Conservation (phyloP, 1,140 invertebrate genomes). For the Bombus impatiens region DNA sequence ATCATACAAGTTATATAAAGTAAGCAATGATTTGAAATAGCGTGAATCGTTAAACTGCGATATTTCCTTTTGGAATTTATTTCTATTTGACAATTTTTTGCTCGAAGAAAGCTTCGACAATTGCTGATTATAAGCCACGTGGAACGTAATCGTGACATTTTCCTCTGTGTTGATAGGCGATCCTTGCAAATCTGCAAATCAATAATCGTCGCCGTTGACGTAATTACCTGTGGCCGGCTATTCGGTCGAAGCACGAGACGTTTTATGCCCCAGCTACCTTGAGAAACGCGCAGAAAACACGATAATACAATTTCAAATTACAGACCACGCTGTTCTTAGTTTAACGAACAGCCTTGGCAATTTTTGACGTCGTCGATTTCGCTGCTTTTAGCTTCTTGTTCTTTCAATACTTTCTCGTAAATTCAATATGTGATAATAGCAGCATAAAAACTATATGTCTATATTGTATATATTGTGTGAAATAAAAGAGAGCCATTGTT, state of each 20-base stretch:
- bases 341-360: conserved; percentile 6
- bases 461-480: too few species aligned
- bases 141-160: not conserved
- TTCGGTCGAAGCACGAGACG: conserved; percentile 43
- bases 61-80: not conserved
- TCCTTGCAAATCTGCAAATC: conserved; percentile 29
- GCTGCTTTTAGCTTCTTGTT: not conserved
- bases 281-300: conserved; percentile 39
- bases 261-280: conserved; percentile 53
- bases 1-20: too few species aligned
- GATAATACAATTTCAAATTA: conserved; percentile 53
- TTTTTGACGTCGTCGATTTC: not conserved
- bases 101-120: not conserved
- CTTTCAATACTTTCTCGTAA: too few species aligned
- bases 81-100: not conserved
- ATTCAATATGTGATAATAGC: too few species aligned
- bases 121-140: not conserved
- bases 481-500: too few species aligned
- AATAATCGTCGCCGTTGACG: conserved; percentile 34
- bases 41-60: not conserved
- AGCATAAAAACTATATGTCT: too few species aligned
- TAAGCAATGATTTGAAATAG: not conserved
- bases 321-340: not conserved
- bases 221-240: conserved; percentile 35
- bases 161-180: not conserved